Conservation (phyloP, 2,113 vertebrate species). For the Piprites chloris region DNA sequence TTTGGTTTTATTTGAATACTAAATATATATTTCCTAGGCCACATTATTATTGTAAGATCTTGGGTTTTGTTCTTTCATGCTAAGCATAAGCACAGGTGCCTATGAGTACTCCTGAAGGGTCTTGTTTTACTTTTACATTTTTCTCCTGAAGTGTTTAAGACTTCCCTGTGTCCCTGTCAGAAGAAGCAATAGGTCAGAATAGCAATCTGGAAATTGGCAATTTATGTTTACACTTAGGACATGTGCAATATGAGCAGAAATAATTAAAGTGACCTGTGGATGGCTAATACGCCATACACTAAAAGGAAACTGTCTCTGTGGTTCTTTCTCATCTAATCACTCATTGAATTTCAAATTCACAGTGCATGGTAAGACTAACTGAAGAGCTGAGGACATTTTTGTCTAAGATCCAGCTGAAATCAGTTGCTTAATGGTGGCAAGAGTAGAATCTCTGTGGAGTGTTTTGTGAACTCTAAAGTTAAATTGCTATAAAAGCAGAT, state of each 20-base stretch:
- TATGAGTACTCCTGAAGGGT: neutral
- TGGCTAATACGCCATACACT: neutral
- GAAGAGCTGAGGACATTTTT: neutral
- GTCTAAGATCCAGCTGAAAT: neutral
- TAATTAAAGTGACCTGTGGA: neutral
- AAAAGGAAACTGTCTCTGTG: neutral
- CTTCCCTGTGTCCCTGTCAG: neutral
- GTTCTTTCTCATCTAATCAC: neutral
- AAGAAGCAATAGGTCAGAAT: neutral
- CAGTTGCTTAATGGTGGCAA: neutral
- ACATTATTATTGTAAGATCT: neutral
- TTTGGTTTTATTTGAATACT: neutral
- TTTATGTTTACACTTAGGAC: neutral
- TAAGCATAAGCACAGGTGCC: neutral
- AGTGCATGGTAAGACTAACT: neutral
- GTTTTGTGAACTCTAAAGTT: neutral
- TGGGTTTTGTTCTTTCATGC: neutral
- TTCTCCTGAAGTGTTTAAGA: neutral
- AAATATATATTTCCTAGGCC: accelerated
- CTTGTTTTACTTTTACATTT: neutral
- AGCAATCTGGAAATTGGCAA: neutral
- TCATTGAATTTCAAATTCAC: neutral
- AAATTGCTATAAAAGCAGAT: neutral
- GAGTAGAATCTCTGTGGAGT: neutral
- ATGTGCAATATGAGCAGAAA: neutral